Evolutionary conservation across 2,113 vertebrate species (phyloP).

Genomic region (Malurus melanocephalus): DNA sequence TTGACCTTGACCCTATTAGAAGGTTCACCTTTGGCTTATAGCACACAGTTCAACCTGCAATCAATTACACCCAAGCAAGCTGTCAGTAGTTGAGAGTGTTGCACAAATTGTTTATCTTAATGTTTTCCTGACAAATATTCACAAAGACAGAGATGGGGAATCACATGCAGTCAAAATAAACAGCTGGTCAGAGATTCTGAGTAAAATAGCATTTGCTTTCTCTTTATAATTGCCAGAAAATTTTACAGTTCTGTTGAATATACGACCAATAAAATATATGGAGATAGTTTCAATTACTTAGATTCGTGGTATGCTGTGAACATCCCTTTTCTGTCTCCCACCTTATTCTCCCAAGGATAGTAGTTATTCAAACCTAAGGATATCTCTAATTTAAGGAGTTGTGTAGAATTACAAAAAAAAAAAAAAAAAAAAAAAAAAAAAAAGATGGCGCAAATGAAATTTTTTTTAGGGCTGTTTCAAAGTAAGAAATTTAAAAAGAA

Average conservation of each 20-base stretch:
- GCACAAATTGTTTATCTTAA: not conserved
- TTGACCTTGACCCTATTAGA: constrained; percentile 5
- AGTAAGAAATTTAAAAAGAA: not conserved
- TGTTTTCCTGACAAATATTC: constrained; percentile 29
- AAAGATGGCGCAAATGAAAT: constrained; percentile 6
- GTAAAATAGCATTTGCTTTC: not conserved
- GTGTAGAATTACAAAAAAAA: constrained; percentile 6
- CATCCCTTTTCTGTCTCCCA: not conserved
- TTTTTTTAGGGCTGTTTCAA: constrained; percentile 1
- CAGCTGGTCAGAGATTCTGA: not conserved
- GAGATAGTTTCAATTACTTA: constrained; percentile 30
- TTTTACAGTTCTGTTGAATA: not conserved
- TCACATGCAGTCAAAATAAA: constrained; percentile 1
- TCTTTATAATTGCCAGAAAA: not conserved
- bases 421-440: not conserved
- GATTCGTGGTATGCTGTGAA: not conserved
- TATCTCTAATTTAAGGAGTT: not conserved
- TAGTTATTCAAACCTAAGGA: not conserved
- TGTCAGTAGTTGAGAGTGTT: not conserved
- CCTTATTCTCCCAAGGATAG: not conserved
- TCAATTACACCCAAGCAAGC: not conserved
- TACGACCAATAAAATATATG: constrained; percentile 6
- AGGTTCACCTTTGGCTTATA: not conserved
- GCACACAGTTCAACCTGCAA: not conserved
- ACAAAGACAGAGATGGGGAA: not conserved